Evolutionary conservation across 2,797 vertebrate species (phyloP).

Genomic region (Pagetopsis macropterus): DNA sequence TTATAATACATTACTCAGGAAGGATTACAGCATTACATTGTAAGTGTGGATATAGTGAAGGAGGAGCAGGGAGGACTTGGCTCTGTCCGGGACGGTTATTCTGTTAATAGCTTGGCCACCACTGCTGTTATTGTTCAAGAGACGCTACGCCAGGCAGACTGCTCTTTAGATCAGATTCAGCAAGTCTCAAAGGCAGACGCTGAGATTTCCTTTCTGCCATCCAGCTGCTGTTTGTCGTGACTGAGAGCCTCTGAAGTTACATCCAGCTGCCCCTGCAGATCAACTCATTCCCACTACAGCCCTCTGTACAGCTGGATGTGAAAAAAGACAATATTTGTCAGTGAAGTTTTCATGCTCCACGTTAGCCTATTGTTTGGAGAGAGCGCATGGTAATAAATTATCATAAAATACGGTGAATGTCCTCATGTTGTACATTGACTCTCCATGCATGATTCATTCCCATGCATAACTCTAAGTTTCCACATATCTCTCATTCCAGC

Average conservation of each 20-base stretch:
- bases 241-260: constrained; percentile 60
- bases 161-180: constrained; percentile 62
- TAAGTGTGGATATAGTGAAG: constrained; percentile 52
- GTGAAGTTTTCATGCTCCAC: neutral
- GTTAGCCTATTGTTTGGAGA: neutral
- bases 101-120: constrained; percentile 70
- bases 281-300: constrained; percentile 30
- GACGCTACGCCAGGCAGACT: constrained; percentile 46
- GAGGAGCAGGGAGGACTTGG: constrained; percentile 46
- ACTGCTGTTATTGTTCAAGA: constrained; percentile 67
- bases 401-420: neutral
- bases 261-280: constrained; percentile 64
- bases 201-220: constrained; percentile 67
- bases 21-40: constrained; percentile 73
- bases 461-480: constrained; percentile 29
- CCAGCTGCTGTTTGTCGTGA: constrained; percentile 73
- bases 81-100: constrained; percentile 30
- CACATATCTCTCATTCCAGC: constrained; percentile 56
- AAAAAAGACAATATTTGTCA: constrained; percentile 15
- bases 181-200: constrained; percentile 58
- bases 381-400: neutral
- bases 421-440: constrained; percentile 11
- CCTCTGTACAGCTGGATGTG: constrained; percentile 9
- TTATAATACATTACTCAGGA: constrained; percentile 71
- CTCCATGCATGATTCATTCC: constrained; percentile 9